Base-by-base conservation (phyloP, 1,140 invertebrate genomes). In the Drosophila bocki region DNA sequence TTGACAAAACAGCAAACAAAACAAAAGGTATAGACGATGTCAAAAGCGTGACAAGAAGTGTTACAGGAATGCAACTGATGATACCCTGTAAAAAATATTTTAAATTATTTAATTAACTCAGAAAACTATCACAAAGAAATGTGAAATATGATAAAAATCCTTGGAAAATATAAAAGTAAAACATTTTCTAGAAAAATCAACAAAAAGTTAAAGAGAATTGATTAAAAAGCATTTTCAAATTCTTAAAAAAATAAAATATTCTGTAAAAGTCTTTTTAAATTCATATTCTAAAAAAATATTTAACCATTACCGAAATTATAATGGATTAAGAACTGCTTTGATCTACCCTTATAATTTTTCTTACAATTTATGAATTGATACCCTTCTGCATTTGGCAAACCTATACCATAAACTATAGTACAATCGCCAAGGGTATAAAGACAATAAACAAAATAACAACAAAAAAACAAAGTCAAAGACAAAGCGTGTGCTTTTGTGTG, bases 401-500 rank as follows among this genome's bases (percentile, higher is more conserved):
- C 29, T 33, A 13, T 33, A 35, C 4, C 29, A 29, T 26, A 33
- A 26, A 26, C n/a, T 41, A 8, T 8, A 26, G 8, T 39, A 50
- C 65, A 47, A 19, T 58, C n/a, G 11, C 11, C 32, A 51, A 72
- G 70, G 22, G 67, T 79, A 82, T 60, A 74, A 71, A 65, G 39
- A 68, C 37, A 70, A 68, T 70, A 70, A 75, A 69, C 35, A 82
- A 81, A 42, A 79, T 61, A 35, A 15, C 12, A 51, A 22, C 13
- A 62, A 47, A 72, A 45, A 50, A 59, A 58, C 59, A 64, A 70
- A 78, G 71, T 71, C 75, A 86, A 81, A 76, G 67, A 51, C 63
- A 67, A 84, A 70, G 54, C 69, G 67, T 60, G 48, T 74, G 61
- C 76, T 75, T 80, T 83, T 87, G 84, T 88, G 84, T 90, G 82